Evolutionary conservation across 1,140 invertebrate genomes (phyloP), one percentile per base, ranked within the genome.

Genomic region (Diachasma alloeum): DNA sequence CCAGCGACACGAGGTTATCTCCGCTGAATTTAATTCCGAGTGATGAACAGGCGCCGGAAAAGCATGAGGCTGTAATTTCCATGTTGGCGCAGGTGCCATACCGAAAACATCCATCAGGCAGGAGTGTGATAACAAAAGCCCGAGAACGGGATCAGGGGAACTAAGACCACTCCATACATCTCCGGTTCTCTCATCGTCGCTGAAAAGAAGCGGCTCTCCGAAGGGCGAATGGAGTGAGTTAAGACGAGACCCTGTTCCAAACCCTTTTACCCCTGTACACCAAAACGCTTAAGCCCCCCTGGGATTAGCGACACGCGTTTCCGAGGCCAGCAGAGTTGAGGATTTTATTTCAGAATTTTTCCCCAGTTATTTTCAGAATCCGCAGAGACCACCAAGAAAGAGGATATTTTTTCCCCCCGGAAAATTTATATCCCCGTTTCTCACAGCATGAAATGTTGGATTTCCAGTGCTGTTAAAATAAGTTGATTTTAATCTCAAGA

Each of bases 41-140:
- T 78, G 82, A 67, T 79, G 83, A 85, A 83, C 79, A 78, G 72
- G 74, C 75, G 75, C 63, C 72, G 76, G 63, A 72, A 22, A 56
- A 46, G 19, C 13, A 9, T 31, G 75, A 80, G 67, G 67, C 36
- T 80, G 78, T 86, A 86, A 88, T 87, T 87, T 81, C 82, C 81
- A 83, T 82, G 79, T 66, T 80, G 86, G 79, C 83, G 87, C 87
- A 89, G 88, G 87, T 87, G 87, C 80, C 79, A 82, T 74, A 53
- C 48, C n/a, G 79, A 83, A 87, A 88, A 87, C 87, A 89, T 89
- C 85, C 82, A 88, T 90, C 88, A 88, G 86, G 83, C 85, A 26
- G 26, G 56, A 78, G 82, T 71, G 81, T 81, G 81, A 87, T 86
- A 84, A 78, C 63, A 56, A 81, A 83, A 82, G 79, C 74, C 77